phyloP scores from a whole-genome alignment of 1,140 invertebrate species.

The Eueides isabella region DNA sequence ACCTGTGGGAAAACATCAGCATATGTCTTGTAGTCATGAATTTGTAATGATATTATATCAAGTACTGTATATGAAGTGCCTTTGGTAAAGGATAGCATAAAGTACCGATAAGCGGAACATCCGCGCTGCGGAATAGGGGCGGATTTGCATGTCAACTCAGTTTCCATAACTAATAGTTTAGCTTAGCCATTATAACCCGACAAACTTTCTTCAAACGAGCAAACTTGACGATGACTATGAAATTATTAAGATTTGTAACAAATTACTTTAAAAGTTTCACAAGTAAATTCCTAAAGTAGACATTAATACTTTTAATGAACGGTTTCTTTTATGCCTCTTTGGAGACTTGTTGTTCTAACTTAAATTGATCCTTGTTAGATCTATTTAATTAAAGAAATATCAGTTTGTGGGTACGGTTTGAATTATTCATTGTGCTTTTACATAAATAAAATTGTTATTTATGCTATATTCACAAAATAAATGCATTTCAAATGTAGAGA shows the following conservation, averaged over 20 bases:
- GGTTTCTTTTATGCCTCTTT: conserved; percentile 27
- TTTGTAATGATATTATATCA: conserved; percentile 32
- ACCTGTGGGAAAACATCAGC: too few species aligned
- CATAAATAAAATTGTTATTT: not conserved
- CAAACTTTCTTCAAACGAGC: conserved; percentile 60
- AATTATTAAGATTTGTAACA: conserved; percentile 66
- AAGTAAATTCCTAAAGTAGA: conserved; percentile 39
- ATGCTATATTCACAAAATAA: not conserved
- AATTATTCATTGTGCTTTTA: not conserved
- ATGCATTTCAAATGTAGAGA: not conserved
- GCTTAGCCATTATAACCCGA: conserved; percentile 55
- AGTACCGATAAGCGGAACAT: conserved; percentile 44
- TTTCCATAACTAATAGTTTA: conserved; percentile 74
- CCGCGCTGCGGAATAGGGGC: conserved; percentile 50
- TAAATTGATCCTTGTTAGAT: conserved; percentile 7
- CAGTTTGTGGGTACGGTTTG: not conserved
- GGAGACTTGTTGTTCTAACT: conserved; percentile 3
- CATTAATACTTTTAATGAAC: conserved; percentile 46
- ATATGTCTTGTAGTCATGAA: conserved; percentile 29
- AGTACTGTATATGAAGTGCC: conserved; percentile 19
- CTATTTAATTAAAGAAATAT: not conserved
- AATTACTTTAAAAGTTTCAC: conserved; percentile 61
- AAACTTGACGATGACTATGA: conserved; percentile 58
- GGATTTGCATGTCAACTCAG: conserved; percentile 74
- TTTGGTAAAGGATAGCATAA: conserved; percentile 34